A percentile compares a stretch with the other conserved stretches of the same genome.
phyloP scores from a whole-genome alignment of 2,888 invertebrate genomes.

The Acrocera orbiculus region DNA sequence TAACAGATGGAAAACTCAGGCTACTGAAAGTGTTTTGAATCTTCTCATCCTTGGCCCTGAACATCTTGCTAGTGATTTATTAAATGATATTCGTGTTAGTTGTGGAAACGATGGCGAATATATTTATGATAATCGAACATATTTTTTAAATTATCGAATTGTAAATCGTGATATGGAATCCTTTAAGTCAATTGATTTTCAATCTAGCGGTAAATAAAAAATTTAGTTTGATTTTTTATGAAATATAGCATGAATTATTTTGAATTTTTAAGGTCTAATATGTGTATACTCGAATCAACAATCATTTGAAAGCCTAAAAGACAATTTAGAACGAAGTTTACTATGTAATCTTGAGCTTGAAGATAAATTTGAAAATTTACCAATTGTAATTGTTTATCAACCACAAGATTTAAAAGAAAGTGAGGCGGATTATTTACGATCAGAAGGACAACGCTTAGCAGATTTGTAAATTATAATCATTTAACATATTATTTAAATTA shows the following conservation, averaged over 20 bases:
- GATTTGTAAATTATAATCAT: no score
- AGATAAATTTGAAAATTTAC: constrained; percentile 74
- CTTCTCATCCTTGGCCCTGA: constrained; percentile 75
- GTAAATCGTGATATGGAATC: constrained; percentile 80
- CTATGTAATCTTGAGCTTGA: constrained; percentile 79
- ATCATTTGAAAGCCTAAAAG: constrained; percentile 79
- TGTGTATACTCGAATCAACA: constrained; percentile 82
- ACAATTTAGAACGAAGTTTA: constrained; percentile 79
- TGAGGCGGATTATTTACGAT: constrained; percentile 66
- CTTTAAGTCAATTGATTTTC: constrained; percentile 67
- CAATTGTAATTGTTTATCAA: constrained; percentile 79
- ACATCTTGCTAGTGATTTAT: constrained; percentile 72
- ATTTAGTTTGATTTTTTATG: constrained; percentile 4
- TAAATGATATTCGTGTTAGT: constrained; percentile 67
- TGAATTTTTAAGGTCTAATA: constrained; percentile 42
- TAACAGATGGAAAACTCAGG: constrained; percentile 20
- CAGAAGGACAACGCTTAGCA: constrained; percentile 78
- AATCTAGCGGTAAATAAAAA: constrained; percentile 57
- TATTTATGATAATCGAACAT: constrained; percentile 57
- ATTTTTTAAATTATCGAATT: constrained; percentile 68
- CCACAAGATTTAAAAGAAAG: constrained; percentile 69
- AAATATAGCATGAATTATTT: background rate
- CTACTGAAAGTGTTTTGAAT: constrained; percentile 40
- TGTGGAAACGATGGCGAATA: constrained; percentile 74
- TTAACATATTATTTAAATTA: background rate